Percentiles rank a stretch among this genome's conserved stretches.
Evolutionary conservation across 2,113 vertebrate species (phyloP).

Genomic region (Erythrocercus mccallii): DNA sequence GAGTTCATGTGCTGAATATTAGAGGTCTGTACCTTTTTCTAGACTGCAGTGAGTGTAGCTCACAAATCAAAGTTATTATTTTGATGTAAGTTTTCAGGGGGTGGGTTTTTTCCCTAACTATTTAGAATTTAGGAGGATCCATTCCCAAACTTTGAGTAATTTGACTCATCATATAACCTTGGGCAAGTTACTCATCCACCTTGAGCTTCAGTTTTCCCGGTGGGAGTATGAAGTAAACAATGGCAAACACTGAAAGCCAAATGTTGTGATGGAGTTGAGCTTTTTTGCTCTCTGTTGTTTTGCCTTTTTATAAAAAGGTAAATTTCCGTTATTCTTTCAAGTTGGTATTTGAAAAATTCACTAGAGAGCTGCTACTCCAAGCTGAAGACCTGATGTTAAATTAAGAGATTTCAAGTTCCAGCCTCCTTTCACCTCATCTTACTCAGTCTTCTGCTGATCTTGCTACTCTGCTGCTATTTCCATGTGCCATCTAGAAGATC

Average conservation of each 20-base stretch:
- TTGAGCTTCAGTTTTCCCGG: constrained; percentile 1
- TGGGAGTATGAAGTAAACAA: constrained; percentile 2
- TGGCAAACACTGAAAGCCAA: background rate
- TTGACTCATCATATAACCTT: constrained; percentile 43
- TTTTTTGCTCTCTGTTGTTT: background rate
- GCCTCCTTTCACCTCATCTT: background rate
- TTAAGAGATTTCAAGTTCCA: background rate
- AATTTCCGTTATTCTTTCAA: background rate
- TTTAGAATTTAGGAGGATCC: constrained; percentile 27
- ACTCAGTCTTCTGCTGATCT: background rate
- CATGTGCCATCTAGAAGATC: background rate
- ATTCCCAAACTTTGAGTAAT: constrained; percentile 34
- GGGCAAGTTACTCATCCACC: constrained; percentile 40
- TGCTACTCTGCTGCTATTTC: background rate
- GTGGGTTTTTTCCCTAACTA: background rate
- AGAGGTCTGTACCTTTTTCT: background rate
- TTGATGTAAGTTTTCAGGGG: background rate
- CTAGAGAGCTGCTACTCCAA: background rate
- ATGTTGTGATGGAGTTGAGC: background rate
- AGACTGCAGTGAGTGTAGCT: background rate
- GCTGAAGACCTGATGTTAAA: background rate
- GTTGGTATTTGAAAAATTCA: background rate
- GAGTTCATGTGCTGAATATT: background rate
- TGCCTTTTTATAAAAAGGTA: background rate
- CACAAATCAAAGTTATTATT: background rate